Evolutionary conservation across 2,113 vertebrate genomes (phyloP).

Genomic region (Corythoichthys haematopterus): DNA sequence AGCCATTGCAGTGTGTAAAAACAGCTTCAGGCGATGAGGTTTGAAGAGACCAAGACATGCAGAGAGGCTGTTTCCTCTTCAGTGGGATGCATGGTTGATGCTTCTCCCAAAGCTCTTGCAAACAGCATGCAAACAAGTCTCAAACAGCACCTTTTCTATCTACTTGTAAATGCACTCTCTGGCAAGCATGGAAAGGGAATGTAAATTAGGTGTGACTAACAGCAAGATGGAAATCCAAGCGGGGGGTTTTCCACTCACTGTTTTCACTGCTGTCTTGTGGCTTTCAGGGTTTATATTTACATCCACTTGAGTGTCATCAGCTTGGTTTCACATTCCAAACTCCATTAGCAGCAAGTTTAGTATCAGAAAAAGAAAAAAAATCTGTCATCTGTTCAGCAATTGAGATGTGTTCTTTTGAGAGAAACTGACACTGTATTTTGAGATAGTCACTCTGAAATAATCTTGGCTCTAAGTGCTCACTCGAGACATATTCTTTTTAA

Average conservation of each 20-base stretch:
- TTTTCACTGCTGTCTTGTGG: slow-evolving; percentile 44
- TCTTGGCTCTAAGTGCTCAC: background rate
- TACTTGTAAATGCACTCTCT: slow-evolving; percentile 58
- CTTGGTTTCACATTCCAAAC: slow-evolving; percentile 48
- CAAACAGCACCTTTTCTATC: slow-evolving; percentile 59
- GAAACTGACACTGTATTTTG: background rate
- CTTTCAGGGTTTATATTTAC: slow-evolving; percentile 56
- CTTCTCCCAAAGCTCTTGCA: slow-evolving; percentile 47
- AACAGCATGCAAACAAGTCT: slow-evolving; percentile 61
- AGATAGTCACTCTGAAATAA: background rate
- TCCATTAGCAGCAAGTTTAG: slow-evolving; percentile 40
- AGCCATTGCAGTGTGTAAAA: slow-evolving; percentile 59
- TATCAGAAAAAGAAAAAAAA: slow-evolving; percentile 1
- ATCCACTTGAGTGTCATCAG: slow-evolving; percentile 57
- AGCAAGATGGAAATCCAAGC: slow-evolving; percentile 56
- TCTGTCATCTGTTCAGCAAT: background rate
- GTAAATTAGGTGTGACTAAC: slow-evolving; percentile 71
- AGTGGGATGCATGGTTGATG: slow-evolving; percentile 41
- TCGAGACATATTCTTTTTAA: background rate
- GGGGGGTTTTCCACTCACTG: slow-evolving; percentile 26
- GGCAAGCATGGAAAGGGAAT: slow-evolving; percentile 59
- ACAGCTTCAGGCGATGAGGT: slow-evolving; percentile 53
- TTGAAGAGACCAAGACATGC: slow-evolving; percentile 39
- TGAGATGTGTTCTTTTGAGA: slow-evolving; percentile 4
- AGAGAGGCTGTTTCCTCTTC: slow-evolving; percentile 47